A percentile compares a stretch with the other conserved stretches of the same genome.
Evolutionary conservation across 2,797 vertebrate genomes (phyloP).

Genomic region (Platyrinchus mystaceus): DNA sequence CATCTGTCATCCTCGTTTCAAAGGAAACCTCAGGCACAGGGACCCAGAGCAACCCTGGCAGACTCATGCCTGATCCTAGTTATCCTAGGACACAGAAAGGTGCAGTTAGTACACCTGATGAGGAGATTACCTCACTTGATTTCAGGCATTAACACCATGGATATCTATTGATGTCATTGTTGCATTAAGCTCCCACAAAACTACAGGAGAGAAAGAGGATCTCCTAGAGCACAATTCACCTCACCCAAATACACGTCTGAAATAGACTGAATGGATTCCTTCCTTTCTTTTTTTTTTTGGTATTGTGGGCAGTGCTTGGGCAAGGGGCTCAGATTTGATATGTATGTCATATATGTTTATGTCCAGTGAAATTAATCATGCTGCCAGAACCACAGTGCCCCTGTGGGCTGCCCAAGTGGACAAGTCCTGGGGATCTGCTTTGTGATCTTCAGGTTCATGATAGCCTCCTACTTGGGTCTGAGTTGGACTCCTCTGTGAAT

Average conservation of each 20-base stretch:
- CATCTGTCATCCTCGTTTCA: background rate
- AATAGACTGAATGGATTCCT: background rate
- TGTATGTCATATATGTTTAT: background rate
- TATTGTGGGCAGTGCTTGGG: background rate
- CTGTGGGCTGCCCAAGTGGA: too few relatives aligned
- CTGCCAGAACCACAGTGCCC: background rate
- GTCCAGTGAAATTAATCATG: background rate
- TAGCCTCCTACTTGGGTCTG: background rate
- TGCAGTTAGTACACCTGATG: background rate
- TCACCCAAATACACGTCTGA: background rate
- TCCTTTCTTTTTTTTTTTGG: background rate
- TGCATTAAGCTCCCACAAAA: background rate
- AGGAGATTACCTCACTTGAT: background rate
- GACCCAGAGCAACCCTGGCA: background rate
- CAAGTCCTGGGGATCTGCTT: background rate
- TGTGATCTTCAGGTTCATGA: background rate
- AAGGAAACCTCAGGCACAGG: background rate
- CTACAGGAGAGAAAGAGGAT: background rate
- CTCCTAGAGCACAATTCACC: background rate
- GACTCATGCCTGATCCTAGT: accelerated
- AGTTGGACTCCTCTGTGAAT: background rate
- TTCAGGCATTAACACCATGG: background rate
- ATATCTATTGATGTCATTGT: accelerated
- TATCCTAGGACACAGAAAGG: background rate
- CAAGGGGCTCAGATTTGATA: background rate